Percentiles rank a stretch among this genome's conserved stretches.
Conservation (phyloP, 2,888 invertebrate genomes). For the Spisula solida region DNA sequence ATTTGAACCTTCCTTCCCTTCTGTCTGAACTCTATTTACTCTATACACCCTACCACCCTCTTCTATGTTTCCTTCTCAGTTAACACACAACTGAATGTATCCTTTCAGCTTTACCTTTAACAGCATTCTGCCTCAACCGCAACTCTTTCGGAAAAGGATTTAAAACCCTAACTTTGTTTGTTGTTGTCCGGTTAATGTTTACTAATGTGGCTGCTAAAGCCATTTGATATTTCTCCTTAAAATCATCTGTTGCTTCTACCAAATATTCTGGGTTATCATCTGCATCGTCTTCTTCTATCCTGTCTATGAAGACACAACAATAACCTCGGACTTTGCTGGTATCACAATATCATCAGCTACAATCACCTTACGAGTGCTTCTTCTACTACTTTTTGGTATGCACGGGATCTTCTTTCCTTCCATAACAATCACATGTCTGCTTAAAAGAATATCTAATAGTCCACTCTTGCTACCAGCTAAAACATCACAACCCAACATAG, state of each 20-base stretch:
- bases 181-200: constrained; percentile 22
- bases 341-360: constrained; percentile 42
- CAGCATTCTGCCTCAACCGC: constrained; percentile 8
- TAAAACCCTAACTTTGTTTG: constrained; percentile 18
- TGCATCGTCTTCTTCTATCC: constrained; percentile 37
- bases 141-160: constrained; percentile 15
- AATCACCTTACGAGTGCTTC: constrained; percentile 21
- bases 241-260: constrained; percentile 8
- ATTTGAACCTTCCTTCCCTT: neutral
- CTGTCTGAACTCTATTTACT: neutral
- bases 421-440: constrained; percentile 33
- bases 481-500: constrained; percentile 56
- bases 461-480: constrained; percentile 26
- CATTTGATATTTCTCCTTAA: constrained; percentile 25
- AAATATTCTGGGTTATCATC: neutral
- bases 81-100: constrained; percentile 7
- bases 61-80: neutral
- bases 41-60: neutral
- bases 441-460: constrained; percentile 50
- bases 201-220: constrained; percentile 29
- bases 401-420: constrained; percentile 44
- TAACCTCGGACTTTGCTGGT: constrained; percentile 31
- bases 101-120: constrained; percentile 16
- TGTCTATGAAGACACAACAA: constrained; percentile 49
- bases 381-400: neutral